Evolutionary conservation across 2,888 invertebrate species (phyloP).

Genomic region (Odontocerum albicorne): DNA sequence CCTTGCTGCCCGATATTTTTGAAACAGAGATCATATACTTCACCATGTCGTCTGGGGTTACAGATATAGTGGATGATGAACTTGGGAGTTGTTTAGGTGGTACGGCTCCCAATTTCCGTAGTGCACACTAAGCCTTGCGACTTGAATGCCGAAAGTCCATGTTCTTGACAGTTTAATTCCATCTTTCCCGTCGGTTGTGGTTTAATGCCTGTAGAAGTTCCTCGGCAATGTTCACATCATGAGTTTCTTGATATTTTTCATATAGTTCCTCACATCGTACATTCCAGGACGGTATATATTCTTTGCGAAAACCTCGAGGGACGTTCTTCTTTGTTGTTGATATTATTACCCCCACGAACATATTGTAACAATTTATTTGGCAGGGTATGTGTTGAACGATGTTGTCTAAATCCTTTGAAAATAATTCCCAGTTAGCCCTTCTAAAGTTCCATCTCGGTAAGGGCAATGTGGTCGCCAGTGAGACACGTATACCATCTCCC

Average conservation of each 20-base stretch:
- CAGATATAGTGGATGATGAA: neutral
- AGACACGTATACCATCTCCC: too few relatives aligned
- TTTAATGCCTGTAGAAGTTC: neutral
- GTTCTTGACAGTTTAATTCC: neutral
- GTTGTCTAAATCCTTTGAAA: neutral
- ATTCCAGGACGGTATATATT: too few relatives aligned
- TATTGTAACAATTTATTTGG: neutral
- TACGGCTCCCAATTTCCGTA: neutral
- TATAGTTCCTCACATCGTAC: neutral
- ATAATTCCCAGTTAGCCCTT: neutral
- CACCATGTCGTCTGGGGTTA: neutral
- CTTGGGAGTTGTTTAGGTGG: neutral
- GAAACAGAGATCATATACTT: too few relatives aligned
- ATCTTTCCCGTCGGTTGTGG: neutral
- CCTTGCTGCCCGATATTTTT: too few relatives aligned
- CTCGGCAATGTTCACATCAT: neutral
- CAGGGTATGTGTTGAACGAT: neutral
- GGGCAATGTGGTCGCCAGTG: too few relatives aligned
- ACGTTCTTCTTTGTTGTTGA: neutral
- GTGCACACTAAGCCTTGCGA: neutral
- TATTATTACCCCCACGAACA: neutral
- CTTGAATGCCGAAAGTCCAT: too few relatives aligned
- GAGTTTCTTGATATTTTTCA: neutral
- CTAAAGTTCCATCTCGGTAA: too few relatives aligned
- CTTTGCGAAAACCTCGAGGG: neutral